Percentiles rank a stretch among this genome's conserved stretches.
Conservation (phyloP, 2,797 vertebrate genomes). For the Coregonus ussuriensis region DNA sequence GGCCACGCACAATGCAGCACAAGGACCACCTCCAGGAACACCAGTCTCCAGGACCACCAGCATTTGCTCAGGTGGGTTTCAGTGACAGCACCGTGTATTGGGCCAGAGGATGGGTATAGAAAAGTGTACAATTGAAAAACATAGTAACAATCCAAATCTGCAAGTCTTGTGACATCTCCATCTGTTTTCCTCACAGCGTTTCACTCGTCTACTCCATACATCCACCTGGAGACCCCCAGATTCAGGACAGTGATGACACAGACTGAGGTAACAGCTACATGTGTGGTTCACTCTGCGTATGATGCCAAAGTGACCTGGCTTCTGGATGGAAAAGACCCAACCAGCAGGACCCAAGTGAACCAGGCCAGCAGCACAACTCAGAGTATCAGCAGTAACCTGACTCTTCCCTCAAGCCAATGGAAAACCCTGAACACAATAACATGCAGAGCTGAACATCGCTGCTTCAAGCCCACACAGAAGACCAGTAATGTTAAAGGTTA, state of each 20-base stretch:
- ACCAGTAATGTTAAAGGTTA: slow-evolving; percentile 29
- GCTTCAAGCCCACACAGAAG: slow-evolving; percentile 39
- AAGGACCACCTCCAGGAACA: too few species aligned
- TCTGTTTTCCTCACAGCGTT: slow-evolving; percentile 27
- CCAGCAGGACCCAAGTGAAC: accelerated
- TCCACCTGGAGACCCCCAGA: slow-evolving; percentile 55
- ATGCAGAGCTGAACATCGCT: slow-evolving; percentile 63
- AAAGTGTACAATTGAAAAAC: too few species aligned
- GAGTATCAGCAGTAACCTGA: slow-evolving; percentile 35
- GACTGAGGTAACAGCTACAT: slow-evolving; percentile 33
- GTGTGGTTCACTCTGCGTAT: slow-evolving; percentile 44
- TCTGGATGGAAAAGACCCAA: background rate
- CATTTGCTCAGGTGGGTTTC: slow-evolving; percentile 66
- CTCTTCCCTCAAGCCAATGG: slow-evolving; percentile 30
- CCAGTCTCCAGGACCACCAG: background rate
- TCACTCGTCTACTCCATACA: slow-evolving; percentile 20
- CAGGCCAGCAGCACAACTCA: slow-evolving; percentile 15
- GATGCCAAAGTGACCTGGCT: slow-evolving; percentile 47
- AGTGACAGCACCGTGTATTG: background rate
- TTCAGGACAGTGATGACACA: slow-evolving; percentile 37
- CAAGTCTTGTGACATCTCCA: background rate
- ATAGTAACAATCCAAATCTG: too few species aligned
- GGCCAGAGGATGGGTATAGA: too few species aligned
- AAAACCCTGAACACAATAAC: slow-evolving; percentile 21
- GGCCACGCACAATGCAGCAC: background rate